Evolutionary conservation across 2,113 vertebrate genomes (phyloP), one percentile per base, ranked within the genome.

Genomic region (Lycaon pictus): DNA sequence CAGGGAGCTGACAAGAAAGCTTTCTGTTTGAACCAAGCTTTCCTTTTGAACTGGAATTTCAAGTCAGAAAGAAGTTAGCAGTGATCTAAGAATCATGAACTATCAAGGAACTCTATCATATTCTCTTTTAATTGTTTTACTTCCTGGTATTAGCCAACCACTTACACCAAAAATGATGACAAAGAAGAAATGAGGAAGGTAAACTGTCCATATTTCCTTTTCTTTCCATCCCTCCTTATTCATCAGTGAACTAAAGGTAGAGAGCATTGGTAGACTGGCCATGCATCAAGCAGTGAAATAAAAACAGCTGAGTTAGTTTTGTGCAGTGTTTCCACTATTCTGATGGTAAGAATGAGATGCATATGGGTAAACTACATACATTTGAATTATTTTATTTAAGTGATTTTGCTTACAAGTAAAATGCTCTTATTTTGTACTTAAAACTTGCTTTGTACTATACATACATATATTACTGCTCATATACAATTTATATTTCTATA

Each of bases 1-100:
- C 53, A 53, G 37, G 19, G 1, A 32, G 25, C 55, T 43, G 19
- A 20, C 53, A 62, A 79, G 60, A 84, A 89, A 55, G 22, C 35
- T 76, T 62, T 74, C 23, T 20, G 9, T 81, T 69, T 69, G 77
- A 82, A 72, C 20, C 56, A 88, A 72, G 13, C 29, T 88, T 62
- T 96, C 48, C 60, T 11, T 93, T 89, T 53, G 37, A 93, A 84
- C n/a, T 37, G 84, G 60, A 85, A 62, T n/a, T 79, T 90, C 53
- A 93, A 89, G 37, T 19, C 53, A 84, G 27, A 84, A 93, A 84
- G 85, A 93, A 88, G 48, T 15, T 65, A 81, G 12, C 9, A 0
- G 53, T 35, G 27, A 65, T 92, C 76, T 88, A 74, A 82, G 58
- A 93, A 88, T 76, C 22, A 29, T 23, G 53, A 77, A 51, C 51